phyloP scores from a whole-genome alignment of 2,113 vertebrate genomes.

The Leptosomus discolor region DNA sequence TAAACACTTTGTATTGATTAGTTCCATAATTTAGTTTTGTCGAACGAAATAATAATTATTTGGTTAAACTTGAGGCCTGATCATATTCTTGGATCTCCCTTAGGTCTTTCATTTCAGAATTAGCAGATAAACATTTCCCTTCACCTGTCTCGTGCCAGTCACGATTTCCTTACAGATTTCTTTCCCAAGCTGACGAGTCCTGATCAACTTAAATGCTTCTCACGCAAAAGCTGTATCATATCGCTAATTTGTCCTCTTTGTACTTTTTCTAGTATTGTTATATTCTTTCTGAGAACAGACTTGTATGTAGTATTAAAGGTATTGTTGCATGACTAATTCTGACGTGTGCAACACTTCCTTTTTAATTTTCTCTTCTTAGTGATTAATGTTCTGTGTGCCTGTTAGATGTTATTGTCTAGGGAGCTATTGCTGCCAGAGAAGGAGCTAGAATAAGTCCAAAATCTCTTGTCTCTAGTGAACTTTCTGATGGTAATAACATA shows the following conservation, averaged over 20 bases:
- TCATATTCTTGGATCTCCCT: neutral
- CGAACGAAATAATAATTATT: neutral
- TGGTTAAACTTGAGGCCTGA: neutral
- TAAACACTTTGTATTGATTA: neutral
- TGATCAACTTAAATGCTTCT: neutral
- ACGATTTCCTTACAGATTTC: neutral
- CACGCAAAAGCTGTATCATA: neutral
- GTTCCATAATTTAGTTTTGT: neutral
- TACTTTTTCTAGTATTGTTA: neutral
- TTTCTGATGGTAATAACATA: neutral
- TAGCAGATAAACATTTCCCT: neutral
- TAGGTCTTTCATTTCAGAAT: neutral
- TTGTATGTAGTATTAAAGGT: neutral
- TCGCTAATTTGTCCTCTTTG: neutral
- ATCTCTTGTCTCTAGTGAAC: neutral
- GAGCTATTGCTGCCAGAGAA: neutral
- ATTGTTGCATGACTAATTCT: neutral
- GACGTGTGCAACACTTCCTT: neutral
- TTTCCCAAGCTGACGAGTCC: neutral
- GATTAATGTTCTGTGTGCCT: neutral
- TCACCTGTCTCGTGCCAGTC: neutral
- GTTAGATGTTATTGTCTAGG: neutral
- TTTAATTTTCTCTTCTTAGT: neutral
- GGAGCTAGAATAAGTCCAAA: neutral
- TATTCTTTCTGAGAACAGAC: neutral